Conservation (phyloP, 2,113 vertebrate genomes). For the Hydrochoerus hydrochaeris region DNA sequence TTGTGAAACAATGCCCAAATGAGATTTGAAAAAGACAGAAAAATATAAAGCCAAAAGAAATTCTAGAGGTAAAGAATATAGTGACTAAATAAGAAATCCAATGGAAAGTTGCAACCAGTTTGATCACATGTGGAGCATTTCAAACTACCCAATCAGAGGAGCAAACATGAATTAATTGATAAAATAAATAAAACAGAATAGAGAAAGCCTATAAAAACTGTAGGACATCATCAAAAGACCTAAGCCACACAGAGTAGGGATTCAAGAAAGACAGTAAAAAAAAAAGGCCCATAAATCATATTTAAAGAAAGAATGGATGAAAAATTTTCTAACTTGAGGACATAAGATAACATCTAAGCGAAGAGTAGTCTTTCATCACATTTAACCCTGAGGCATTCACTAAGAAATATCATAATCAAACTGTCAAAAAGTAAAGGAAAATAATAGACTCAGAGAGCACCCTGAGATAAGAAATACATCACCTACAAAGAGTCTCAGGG, state of each 20-base stretch:
- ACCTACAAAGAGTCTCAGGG: neutral
- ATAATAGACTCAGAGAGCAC: neutral
- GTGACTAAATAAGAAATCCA: neutral
- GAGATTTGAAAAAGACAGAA: neutral
- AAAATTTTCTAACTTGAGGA: neutral
- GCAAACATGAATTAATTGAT: neutral
- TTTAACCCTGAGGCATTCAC: neutral
- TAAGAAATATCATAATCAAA: neutral
- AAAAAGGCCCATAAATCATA: neutral
- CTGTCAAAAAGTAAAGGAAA: neutral
- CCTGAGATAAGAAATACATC: neutral
- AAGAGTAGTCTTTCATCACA: neutral
- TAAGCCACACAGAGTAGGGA: neutral
- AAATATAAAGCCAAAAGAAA: neutral
- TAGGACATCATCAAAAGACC: neutral
- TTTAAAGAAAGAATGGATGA: neutral
- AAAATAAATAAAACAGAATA: neutral
- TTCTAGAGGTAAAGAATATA: neutral
- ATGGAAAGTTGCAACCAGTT: neutral
- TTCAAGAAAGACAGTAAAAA: neutral
- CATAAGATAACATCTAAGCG: neutral
- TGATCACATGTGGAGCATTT: neutral
- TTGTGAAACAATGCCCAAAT: neutral
- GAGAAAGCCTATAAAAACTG: neutral
- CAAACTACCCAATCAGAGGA: neutral